Conservation (phyloP, 2,888 invertebrate species). For the Dioctria linearis region DNA sequence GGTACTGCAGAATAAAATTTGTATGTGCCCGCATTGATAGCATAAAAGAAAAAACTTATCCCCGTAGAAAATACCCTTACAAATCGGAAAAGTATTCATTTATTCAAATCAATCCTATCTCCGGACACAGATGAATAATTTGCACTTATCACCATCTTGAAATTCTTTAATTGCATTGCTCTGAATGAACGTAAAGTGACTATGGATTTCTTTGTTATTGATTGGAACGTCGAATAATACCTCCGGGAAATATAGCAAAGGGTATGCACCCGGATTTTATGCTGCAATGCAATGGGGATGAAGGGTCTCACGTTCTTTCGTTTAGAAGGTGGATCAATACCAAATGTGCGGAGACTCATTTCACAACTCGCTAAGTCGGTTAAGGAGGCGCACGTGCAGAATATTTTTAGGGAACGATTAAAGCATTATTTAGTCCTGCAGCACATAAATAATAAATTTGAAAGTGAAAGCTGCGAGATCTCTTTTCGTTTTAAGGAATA, state of each 20-base stretch:
- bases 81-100: not conserved
- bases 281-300: slow-evolving; percentile 4
- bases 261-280: slow-evolving; percentile 12
- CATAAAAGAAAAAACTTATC: not conserved
- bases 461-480: not conserved
- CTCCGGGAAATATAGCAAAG: not conserved
- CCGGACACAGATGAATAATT: slow-evolving; percentile 35
- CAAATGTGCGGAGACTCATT: slow-evolving; percentile 52
- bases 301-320: not conserved
- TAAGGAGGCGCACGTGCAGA: slow-evolving; percentile 52
- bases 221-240: not conserved
- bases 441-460: not conserved
- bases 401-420: not conserved
- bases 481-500: not conserved
- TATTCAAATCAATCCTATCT: slow-evolving; percentile 7
- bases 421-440: not conserved
- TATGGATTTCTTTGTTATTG: slow-evolving; percentile 3
- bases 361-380: slow-evolving; percentile 55
- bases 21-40: not conserved
- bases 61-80: not conserved
- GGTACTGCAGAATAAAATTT: not conserved
- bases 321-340: slow-evolving; percentile 39
- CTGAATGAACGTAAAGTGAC: slow-evolving; percentile 13
- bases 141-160: slow-evolving; percentile 52
- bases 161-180: slow-evolving; percentile 46